A percentile compares a stretch with the other conserved stretches of the same genome.
Conservation (phyloP, 2,888 invertebrate species). For the Sussaba pulchella region DNA sequence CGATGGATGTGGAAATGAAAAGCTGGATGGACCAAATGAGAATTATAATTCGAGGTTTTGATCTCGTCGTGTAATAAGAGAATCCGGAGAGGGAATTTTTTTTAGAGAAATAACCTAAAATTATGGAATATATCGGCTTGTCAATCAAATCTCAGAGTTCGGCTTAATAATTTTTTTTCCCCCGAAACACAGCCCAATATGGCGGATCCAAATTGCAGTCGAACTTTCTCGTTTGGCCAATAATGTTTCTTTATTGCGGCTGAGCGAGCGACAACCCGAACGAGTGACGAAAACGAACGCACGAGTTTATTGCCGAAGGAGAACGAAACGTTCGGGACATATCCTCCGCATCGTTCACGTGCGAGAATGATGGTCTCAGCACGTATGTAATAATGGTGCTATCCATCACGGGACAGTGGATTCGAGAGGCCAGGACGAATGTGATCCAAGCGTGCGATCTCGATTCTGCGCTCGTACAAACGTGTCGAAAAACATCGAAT, state of each 20-base stretch:
- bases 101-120: no score
- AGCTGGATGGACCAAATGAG: no score
- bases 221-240: conserved; percentile 47
- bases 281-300: conserved; percentile 25
- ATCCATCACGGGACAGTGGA: conserved; percentile 66
- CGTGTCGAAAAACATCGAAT: conserved; percentile 36
- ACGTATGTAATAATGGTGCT: conserved; percentile 66
- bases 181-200: no score
- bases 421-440: conserved; percentile 54
- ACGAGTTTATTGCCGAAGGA: conserved; percentile 65
- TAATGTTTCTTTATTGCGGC: conserved; percentile 25
- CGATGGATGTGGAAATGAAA: no score
- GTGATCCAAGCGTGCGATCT: conserved; percentile 25
- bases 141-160: no score
- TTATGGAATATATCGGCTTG: no score
- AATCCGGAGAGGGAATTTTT: no score
- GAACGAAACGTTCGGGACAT: conserved; percentile 59
- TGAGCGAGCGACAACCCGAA: conserved; percentile 17
- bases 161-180: no score
- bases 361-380: conserved; percentile 40
- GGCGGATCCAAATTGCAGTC: no score
- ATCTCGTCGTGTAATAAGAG: no score
- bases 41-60: no score
- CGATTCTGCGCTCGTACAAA: conserved; percentile 21
- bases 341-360: conserved; percentile 39